Evolutionary conservation across 2,113 vertebrate genomes (phyloP).

Genomic region (Rhynchopsitta pachyrhyncha): DNA sequence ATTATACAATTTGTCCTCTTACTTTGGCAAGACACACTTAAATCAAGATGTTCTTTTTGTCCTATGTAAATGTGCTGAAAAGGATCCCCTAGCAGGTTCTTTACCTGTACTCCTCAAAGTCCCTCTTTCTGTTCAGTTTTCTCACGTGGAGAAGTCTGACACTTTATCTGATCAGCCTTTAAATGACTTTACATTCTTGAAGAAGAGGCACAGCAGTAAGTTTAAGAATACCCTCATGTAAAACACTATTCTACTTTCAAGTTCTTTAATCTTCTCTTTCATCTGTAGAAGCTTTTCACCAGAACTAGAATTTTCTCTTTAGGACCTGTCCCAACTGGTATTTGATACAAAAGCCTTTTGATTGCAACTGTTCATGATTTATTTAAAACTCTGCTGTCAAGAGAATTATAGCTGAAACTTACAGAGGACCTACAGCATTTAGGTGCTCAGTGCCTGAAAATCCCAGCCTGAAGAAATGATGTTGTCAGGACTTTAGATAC

Average conservation of each 20-base stretch:
- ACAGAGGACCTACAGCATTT: conserved; percentile 26
- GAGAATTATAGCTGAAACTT: conserved; percentile 23
- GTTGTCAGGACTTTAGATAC: background rate
- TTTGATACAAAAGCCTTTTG: conserved; percentile 20
- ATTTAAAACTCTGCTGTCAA: conserved; percentile 42
- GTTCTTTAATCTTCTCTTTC: conserved; percentile 56
- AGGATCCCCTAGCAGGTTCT: conserved; percentile 9
- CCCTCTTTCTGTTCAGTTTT: conserved; percentile 38
- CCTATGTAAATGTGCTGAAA: conserved; percentile 9
- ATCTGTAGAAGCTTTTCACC: background rate
- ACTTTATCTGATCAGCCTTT: conserved; percentile 56
- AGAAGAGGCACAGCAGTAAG: conserved; percentile 46
- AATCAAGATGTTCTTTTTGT: conserved; percentile 26
- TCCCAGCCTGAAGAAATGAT: conserved; percentile 8
- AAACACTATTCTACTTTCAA: conserved; percentile 50
- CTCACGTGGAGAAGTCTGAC: conserved; percentile 29
- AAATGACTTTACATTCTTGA: conserved; percentile 43
- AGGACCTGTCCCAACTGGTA: background rate
- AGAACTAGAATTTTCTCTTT: conserved; percentile 11
- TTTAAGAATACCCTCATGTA: conserved; percentile 50
- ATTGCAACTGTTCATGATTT: conserved; percentile 43
- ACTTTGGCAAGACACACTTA: background rate
- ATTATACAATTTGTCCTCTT: background rate
- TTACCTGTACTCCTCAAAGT: conserved; percentile 28
- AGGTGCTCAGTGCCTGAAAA: conserved; percentile 19